These are phyloP conservation scores for Morone saxatilis DNA, from an alignment of 2,113 vertebrate genomes.

Conservation along the genomic window DNA sequence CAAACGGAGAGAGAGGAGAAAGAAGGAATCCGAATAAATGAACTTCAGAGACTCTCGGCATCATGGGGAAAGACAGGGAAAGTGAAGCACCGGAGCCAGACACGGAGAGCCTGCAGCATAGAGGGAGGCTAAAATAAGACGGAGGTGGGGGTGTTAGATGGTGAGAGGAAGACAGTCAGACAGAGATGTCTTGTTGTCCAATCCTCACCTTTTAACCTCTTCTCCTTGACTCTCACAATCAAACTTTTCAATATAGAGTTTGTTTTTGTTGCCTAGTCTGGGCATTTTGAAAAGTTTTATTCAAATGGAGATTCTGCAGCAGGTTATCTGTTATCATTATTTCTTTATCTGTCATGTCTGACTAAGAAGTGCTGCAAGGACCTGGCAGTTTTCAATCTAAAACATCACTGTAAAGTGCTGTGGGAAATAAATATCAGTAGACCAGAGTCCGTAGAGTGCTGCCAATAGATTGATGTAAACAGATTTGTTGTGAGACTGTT, in stretches of 20 bases:
- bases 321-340: slow-evolving; percentile 38
- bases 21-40: slow-evolving; percentile 64
- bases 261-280: slow-evolving; percentile 2
- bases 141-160: slow-evolving; percentile 38
- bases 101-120: slow-evolving; percentile 42
- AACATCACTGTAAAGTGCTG: not conserved
- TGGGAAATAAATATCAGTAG: not conserved
- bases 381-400: slow-evolving; percentile 2
- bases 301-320: not conserved
- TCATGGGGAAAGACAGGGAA: slow-evolving; percentile 42
- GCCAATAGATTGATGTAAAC: not conserved
- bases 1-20: slow-evolving; percentile 47
- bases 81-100: slow-evolving; percentile 19
- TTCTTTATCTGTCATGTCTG: not conserved
- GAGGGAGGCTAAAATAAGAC: slow-evolving; percentile 66
- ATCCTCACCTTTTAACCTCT: slow-evolving; percentile 53
- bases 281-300: not conserved
- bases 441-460: not conserved
- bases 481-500: slow-evolving; percentile 2
- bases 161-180: slow-evolving; percentile 51
- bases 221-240: slow-evolving; percentile 7
- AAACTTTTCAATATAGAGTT: slow-evolving; percentile 1
- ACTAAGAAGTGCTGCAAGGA: slow-evolving; percentile 7
- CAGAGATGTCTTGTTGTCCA: slow-evolving; percentile 44
- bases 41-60: slow-evolving; percentile 58